A percentile compares a stretch with the other conserved stretches of the same genome.
Evolutionary conservation across 2,888 invertebrate species (phyloP).

Genomic region (Didymodactylos carnosus): DNA sequence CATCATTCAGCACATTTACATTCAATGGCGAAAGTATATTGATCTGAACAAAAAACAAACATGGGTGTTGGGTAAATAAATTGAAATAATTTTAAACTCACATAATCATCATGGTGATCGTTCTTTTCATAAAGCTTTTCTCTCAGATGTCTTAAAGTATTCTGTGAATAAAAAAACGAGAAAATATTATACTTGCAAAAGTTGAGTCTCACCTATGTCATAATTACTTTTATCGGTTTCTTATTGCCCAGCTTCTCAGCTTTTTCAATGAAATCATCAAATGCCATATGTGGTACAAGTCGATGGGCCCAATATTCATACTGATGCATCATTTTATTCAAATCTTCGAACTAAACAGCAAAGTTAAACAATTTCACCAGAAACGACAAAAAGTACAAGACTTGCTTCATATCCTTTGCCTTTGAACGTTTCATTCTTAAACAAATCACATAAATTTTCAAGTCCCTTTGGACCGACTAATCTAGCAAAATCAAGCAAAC

Average conservation of each 20-base stretch:
- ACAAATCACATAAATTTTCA: neutral
- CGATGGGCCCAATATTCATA: slow-evolving; percentile 83
- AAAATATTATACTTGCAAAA: too few species aligned
- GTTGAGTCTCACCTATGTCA: too few species aligned
- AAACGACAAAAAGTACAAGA: neutral
- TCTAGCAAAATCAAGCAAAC: neutral
- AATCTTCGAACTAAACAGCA: slow-evolving; percentile 3
- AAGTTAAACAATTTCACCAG: neutral
- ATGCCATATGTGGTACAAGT: slow-evolving; percentile 65
- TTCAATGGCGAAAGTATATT: too few species aligned
- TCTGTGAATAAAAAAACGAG: too few species aligned
- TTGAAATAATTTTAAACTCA: too few species aligned
- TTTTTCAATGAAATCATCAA: slow-evolving; percentile 60
- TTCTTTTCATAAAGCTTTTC: too few species aligned
- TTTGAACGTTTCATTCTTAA: slow-evolving; percentile 2
- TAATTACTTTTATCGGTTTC: slow-evolving; percentile 51
- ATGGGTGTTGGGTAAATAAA: too few species aligned
- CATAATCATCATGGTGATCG: too few species aligned
- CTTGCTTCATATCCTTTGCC: slow-evolving; percentile 8
- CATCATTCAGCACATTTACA: too few species aligned
- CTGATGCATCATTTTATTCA: slow-evolving; percentile 8
- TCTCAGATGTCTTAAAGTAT: too few species aligned
- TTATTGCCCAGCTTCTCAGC: slow-evolving; percentile 63
- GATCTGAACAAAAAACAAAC: too few species aligned
- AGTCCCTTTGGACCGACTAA: slow-evolving; percentile 3